Base-by-base conservation (phyloP, 2,113 vertebrate species). In the Megaceryle maxima region DNA sequence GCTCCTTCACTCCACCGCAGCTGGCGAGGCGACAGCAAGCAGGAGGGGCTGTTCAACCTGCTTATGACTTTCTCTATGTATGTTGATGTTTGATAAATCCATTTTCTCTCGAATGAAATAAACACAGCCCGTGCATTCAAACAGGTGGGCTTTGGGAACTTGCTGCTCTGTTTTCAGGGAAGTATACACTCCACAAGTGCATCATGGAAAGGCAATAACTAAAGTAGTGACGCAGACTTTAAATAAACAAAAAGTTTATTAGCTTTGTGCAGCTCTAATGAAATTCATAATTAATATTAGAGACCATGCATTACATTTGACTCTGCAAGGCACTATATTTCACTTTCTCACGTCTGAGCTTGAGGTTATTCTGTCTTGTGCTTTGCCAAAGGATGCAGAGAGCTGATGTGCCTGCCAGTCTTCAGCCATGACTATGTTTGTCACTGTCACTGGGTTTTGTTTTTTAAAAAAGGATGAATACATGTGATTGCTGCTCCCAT, bases 131-230 rank as follows among this genome's bases (percentile, higher is more conserved):
- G 80, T 95, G 68, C 76, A n/a, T 87, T 94, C 41, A 33, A 87
- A 14, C 25, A 84, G 83, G 76, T 90, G 66, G 63, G 14, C 44
- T 93, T 84, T 22, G 88, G 86, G 88, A 95, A 92, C 80, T 87
- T 46, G 48, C 80, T 92, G 80, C 86, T 75, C 46, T 1, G 0
- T 60, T 84, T 92, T 48, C 66, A 46, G 81, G 67, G 43, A 79
- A 66, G 53, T 46, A 35, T 41, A 67, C 5, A 6, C 66, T 87
- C 70, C 50, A 16, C 37, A 50, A 83, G 74, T 56, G 66, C 95
- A 92, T 94, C 92, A 95, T 46, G 92, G 92, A 97, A 95, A 92
- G 77, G 14, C 86, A 88, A 15, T 84, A 95, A 94, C 70, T 92
- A 22, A 79, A 84, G 57, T 13, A 73, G 50, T 95, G 95, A 96